Evolutionary conservation across 1,140 invertebrate genomes (phyloP), one percentile per base, ranked within the genome.

Genomic region (Mesaphorura yosii): DNA sequence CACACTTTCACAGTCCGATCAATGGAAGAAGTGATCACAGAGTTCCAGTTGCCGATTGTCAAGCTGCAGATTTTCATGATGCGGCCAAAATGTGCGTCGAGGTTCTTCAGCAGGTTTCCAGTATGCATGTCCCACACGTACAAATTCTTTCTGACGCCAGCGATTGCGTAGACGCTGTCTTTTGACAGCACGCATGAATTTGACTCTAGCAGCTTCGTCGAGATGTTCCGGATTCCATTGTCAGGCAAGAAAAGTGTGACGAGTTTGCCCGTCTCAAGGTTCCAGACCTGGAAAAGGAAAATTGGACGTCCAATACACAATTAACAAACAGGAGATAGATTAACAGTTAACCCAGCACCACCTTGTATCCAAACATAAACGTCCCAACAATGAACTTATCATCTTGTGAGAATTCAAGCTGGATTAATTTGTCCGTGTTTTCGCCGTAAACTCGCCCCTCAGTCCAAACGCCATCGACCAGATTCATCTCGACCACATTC

Each of bases 1-100:
- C 94, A 98, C 0, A 98, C 91, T 75, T 98, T 96, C 1, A 98
- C 92, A 1, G 90, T 92, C 56, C 92, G 78, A 70, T 98, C 94
- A 47, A 98, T 94, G 0, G 92, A 97, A 0, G 93, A 95, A 0
- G 93, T 94, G 28, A 97, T 86, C 27, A 93, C 73, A n/a, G 71
- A 88, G 69, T 97, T 97, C 83, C 91, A 92, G 54, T 84, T 81
- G 1, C 85, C 86, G 39, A 88, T 78, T 15, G 84, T 89, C 6
- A 92, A 67, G 1, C 88, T 79, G 57, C 86, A 82, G 45, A 97
- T 71, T 64, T 91, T 86, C 42, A 97, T 90, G 10, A 98, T 97
- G 52, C 94, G 75, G 0, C 89, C 92, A 66, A 97, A 98, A 70
- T 98, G 94, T 0, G 93, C 93, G 66, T 98, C 93, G 14, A 98